Percentiles rank a stretch among this genome's conserved stretches.
phyloP scores from a whole-genome alignment of 2,113 vertebrate genomes.

The Ictalurus punctatus region DNA sequence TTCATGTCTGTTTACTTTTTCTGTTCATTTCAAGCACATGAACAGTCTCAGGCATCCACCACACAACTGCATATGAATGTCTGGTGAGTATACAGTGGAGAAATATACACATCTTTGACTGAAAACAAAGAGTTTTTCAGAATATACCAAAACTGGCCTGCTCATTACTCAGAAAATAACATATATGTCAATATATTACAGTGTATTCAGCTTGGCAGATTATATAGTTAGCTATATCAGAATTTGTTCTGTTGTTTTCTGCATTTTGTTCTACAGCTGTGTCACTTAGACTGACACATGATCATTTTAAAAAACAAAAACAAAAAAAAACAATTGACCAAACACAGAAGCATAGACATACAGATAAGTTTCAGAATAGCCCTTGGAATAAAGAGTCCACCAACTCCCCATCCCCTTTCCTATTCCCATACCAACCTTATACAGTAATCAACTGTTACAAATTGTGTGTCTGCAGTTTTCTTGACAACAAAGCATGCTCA shows the following conservation, averaged over 20 bases:
- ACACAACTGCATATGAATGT: constrained; percentile 28
- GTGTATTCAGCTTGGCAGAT: constrained; percentile 37
- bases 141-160: constrained; percentile 44
- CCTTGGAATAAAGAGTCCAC: constrained; percentile 74
- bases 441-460: constrained; percentile 59
- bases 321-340: constrained; percentile 52
- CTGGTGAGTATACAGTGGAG: constrained; percentile 38
- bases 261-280: constrained; percentile 54
- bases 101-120: constrained; percentile 35
- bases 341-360: constrained; percentile 62
- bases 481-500: constrained; percentile 46
- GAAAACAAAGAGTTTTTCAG: background rate
- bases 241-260: constrained; percentile 50
- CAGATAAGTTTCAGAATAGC: constrained; percentile 72
- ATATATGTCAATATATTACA: constrained; percentile 42
- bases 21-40: constrained; percentile 8
- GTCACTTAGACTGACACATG: constrained; percentile 56
- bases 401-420: constrained; percentile 30
- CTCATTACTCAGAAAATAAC: constrained; percentile 42
- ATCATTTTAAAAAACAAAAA: constrained; percentile 34
- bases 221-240: constrained; percentile 50
- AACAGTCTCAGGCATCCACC: constrained; percentile 35
- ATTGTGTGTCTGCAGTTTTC: constrained; percentile 38
- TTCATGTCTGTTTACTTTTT: constrained; percentile 28
- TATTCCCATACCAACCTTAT: constrained; percentile 6